Evolutionary conservation across 2,797 vertebrate species (phyloP).

Genomic region (Muscicapa comitata): DNA sequence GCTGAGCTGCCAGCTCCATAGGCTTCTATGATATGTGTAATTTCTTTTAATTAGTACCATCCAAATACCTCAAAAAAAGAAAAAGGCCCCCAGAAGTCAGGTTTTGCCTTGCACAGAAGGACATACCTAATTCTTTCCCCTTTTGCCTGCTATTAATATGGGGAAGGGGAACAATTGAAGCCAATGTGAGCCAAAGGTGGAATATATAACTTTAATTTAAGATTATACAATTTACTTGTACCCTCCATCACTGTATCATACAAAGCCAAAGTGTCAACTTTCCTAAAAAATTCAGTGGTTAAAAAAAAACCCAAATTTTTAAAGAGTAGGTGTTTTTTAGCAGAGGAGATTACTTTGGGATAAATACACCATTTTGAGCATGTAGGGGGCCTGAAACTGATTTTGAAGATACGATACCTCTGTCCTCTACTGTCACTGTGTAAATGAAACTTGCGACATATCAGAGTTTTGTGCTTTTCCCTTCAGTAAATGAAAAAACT

Average conservation of each 20-base stretch:
- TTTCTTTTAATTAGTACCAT: not conserved
- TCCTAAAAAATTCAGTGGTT: not conserved
- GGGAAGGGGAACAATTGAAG: not conserved
- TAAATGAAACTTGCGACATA: not conserved
- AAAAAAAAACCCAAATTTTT: rapidly evolving
- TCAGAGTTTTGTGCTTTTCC: not conserved
- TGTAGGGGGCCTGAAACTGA: not conserved
- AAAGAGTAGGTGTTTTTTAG: rapidly evolving
- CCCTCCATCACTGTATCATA: not conserved
- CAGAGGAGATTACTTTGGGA: not conserved
- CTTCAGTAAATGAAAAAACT: not conserved
- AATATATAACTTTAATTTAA: not conserved
- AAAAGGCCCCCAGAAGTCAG: rapidly evolving
- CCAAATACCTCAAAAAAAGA: not conserved
- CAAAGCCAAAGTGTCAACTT: not conserved
- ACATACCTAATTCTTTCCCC: not conserved
- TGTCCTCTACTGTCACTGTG: not conserved
- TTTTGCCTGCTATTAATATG: rapidly evolving
- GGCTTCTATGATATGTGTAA: rapidly evolving
- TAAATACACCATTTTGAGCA: not conserved
- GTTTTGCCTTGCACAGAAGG: not conserved
- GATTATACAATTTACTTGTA: not conserved
- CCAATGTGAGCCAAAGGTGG: not conserved
- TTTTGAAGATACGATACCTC: not conserved
- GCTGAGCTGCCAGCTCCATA: not conserved